Conservation (phyloP, 1,140 invertebrate genomes). For the Diorhabda carinulata region DNA sequence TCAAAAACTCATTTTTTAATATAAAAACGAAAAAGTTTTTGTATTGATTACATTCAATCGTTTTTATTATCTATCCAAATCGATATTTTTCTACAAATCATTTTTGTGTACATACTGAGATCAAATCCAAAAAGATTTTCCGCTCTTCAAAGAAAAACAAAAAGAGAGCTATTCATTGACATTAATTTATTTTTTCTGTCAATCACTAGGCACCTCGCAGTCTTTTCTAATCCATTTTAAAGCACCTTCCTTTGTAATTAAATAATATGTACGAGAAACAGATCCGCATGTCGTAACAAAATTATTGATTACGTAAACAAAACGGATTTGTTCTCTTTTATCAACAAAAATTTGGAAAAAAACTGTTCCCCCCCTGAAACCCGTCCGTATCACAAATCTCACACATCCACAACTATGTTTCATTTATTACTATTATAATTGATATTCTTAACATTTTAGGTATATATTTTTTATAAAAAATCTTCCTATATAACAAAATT, state of each 20-base stretch:
- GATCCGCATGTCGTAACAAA: too few species aligned
- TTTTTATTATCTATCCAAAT: not conserved
- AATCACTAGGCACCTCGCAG: conserved; percentile 42
- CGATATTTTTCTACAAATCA: not conserved
- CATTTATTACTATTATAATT: conserved; percentile 19
- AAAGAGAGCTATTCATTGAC: conserved; percentile 37
- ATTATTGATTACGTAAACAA: too few species aligned
- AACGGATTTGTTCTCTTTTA: too few species aligned
- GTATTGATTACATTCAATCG: not conserved
- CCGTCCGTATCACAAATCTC: conserved; percentile 38
- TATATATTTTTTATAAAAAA: conserved; percentile 27
- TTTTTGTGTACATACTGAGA: conserved; percentile 39
- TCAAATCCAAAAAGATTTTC: conserved; percentile 26
- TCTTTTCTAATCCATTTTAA: conserved; percentile 37
- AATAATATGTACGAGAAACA: conserved; percentile 5
- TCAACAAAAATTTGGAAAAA: conserved; percentile 32
- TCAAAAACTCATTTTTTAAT: not conserved
- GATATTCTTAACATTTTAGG: conserved; percentile 15
- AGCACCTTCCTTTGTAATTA: conserved; percentile 29
- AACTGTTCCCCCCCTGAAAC: conserved; percentile 28
- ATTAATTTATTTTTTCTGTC: conserved; percentile 28
- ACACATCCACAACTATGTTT: conserved; percentile 24
- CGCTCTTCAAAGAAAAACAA: conserved; percentile 23
- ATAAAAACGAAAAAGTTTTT: conserved; percentile 8
- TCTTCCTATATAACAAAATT: conserved; percentile 28